Evolutionary conservation across 1,140 invertebrate species (phyloP), one percentile per base, ranked within the genome.

Genomic region (Pseudomyrmex sp.): DNA sequence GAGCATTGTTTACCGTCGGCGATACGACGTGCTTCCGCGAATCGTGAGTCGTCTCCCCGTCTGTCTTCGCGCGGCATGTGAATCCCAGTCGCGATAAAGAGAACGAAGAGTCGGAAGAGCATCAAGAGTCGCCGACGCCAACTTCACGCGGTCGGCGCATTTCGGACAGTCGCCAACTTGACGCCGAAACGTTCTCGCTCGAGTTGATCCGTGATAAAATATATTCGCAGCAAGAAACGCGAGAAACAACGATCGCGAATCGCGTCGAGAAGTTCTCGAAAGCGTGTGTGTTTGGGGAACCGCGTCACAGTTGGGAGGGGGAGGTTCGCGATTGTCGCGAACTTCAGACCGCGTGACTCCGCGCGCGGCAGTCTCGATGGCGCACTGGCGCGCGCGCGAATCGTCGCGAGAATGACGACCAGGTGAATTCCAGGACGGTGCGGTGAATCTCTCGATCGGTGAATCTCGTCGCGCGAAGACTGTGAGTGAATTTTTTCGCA

Each of bases 1-100:
- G 18, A 8, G 13, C 50, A 66, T 66, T 54, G 62, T 77, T 68
- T 66, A 35, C 74, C 62, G 26, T 26, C 50, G 50, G 12, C 50
- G 12, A 52, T 52, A 52, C 50, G 50, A 13, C 50, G 50, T 10
- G 50, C 50, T 52, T 10, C 50, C 12, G 50, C 50, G 50, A 52
- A 52, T 52, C 50, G 12, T 4, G 13, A 35, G 35, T 35, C 35
- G 35, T 35, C 35, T 35, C 35, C 7, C 0, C 5, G 35, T 35
- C 35, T 9, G 50, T 13, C 13, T 10, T 13, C 50, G 9, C 50
- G 12, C 9, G 7, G 2, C 50, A 52, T 13, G 13, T 52, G 50
- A 52, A 52, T 52, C 10, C 2, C 50, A 52, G 12, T 52, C 12
- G 50, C 12, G 50, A 52, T 13, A 35, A 35, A 35, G 5, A 35